Evolutionary conservation across 2,888 invertebrate species (phyloP).

Genomic region (Scaptomyza parva): DNA sequence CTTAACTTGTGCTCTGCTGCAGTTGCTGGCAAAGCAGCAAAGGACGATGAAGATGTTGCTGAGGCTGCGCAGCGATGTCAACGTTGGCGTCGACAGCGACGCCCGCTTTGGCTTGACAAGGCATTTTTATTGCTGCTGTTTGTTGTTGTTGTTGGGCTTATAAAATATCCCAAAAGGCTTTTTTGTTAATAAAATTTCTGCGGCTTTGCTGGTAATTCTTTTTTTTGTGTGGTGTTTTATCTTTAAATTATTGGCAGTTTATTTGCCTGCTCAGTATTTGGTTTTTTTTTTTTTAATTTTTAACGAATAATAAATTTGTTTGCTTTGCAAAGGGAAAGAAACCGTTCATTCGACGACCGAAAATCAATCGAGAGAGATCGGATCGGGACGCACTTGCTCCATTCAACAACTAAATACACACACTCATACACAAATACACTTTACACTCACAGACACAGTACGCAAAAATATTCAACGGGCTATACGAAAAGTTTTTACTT

Average conservation of each 20-base stretch:
- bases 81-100: slow-evolving; percentile 36
- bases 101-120: slow-evolving; percentile 47
- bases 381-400: slow-evolving; percentile 69
- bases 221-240: slow-evolving; percentile 46
- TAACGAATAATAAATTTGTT: slow-evolving; percentile 41
- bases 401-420: too few relatives aligned
- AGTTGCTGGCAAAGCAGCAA: slow-evolving; percentile 54
- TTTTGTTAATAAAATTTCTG: slow-evolving; percentile 30
- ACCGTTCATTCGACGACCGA: slow-evolving; percentile 44
- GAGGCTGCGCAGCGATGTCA: slow-evolving; percentile 46
- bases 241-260: slow-evolving; percentile 71
- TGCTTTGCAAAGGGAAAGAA: slow-evolving; percentile 38
- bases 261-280: slow-evolving; percentile 66
- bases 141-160: slow-evolving; percentile 23
- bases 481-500: slow-evolving; percentile 21
- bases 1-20: slow-evolving; percentile 75
- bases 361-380: slow-evolving; percentile 24
- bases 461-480: slow-evolving; percentile 44
- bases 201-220: slow-evolving; percentile 56
- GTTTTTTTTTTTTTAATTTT: slow-evolving; percentile 29
- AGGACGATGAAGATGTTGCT: slow-evolving; percentile 57
- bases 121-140: slow-evolving; percentile 43
- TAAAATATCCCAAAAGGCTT: slow-evolving; percentile 44
- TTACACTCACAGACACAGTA: slow-evolving; percentile 19
- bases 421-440: slow-evolving; percentile 4